A percentile compares a stretch with the other conserved stretches of the same genome.
Evolutionary conservation across 2,888 invertebrate genomes (phyloP).

Genomic region (Polydrusus tereticollis): DNA sequence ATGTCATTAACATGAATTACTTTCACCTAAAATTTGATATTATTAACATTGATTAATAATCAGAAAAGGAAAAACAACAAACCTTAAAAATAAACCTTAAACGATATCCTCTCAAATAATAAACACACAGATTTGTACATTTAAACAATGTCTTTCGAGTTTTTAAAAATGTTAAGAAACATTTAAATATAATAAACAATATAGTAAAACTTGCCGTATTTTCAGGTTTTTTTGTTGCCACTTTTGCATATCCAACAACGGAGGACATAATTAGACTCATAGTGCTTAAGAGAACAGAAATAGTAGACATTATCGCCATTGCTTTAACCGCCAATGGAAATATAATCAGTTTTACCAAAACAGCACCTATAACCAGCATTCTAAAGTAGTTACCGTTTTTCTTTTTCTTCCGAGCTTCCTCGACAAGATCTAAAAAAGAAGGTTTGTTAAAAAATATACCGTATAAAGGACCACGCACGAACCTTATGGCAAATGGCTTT

Average conservation of each 20-base stretch:
- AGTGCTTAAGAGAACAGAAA: slow-evolving; percentile 69
- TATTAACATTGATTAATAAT: no score
- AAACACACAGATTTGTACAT: no score
- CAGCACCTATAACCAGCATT: slow-evolving; percentile 74
- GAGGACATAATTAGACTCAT: slow-evolving; percentile 73
- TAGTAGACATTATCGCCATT: slow-evolving; percentile 76
- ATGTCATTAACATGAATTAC: slow-evolving; percentile 64
- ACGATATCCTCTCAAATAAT: no score
- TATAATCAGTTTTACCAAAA: slow-evolving; percentile 76
- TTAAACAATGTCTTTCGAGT: no score
- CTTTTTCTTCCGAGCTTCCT: slow-evolving; percentile 54
- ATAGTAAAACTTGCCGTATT: neutral
- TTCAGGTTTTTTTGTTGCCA: slow-evolving; percentile 4
- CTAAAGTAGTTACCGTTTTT: slow-evolving; percentile 71
- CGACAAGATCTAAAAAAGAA: slow-evolving; percentile 49
- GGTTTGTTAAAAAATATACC: neutral
- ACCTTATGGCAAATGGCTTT: no score
- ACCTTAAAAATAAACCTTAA: no score
- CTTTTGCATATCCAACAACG: slow-evolving; percentile 72
- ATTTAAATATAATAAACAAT: neutral
- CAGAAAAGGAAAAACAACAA: no score
- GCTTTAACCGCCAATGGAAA: slow-evolving; percentile 78
- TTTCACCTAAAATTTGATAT: slow-evolving; percentile 52
- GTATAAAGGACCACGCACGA: no score
- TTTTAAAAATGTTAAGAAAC: no score